Percentiles rank a stretch among this genome's conserved stretches.
phyloP scores from a whole-genome alignment of 2,113 vertebrate species.

The Fulmarus glacialis region DNA sequence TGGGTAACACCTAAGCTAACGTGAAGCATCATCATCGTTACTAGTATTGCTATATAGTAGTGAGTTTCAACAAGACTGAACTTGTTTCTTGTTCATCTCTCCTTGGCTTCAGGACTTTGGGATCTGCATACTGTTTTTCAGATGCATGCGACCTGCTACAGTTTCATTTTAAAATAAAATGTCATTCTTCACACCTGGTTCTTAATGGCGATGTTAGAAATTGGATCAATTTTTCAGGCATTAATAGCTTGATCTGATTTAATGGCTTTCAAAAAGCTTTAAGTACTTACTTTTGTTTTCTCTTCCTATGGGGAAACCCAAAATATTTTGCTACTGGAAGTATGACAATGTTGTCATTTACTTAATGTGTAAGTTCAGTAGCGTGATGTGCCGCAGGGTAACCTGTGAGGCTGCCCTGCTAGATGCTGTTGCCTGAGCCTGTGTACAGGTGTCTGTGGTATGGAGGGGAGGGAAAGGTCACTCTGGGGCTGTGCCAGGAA shows the following conservation, averaged over 20 bases:
- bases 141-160: not conserved
- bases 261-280: not conserved
- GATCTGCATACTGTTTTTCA: not conserved
- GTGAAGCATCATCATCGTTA: not conserved
- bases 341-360: not conserved
- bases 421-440: not conserved
- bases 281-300: not conserved
- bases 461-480: not conserved
- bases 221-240: rapidly evolving
- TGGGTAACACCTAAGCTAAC: not conserved
- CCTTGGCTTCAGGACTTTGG: not conserved
- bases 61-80: not conserved
- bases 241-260: not conserved
- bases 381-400: rapidly evolving
- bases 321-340: not conserved
- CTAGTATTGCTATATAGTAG: not conserved
- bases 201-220: not conserved
- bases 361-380: not conserved
- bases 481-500: not conserved
- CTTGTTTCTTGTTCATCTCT: slow-evolving; percentile 11
- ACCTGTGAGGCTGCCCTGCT: not conserved
- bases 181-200: not conserved
- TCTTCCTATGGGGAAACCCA: not conserved
- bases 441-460: not conserved
- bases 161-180: not conserved